phyloP scores from a whole-genome alignment of 1,140 invertebrate genomes.

The Leguminivora glycinivorella region DNA sequence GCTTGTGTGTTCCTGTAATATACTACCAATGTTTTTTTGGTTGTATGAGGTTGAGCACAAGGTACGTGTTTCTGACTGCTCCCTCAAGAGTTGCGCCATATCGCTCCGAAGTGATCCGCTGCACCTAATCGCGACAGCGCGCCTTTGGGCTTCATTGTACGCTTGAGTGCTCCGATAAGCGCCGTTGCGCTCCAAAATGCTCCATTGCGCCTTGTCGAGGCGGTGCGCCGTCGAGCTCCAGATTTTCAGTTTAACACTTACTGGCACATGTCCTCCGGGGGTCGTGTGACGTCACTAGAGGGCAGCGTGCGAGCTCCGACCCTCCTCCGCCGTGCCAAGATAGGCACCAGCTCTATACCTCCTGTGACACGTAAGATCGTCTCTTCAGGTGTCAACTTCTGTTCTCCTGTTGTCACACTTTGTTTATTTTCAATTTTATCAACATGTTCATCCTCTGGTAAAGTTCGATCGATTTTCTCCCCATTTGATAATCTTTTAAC shows the following conservation, averaged over 20 bases:
- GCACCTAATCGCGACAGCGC: too few species aligned
- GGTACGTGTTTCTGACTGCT: too few species aligned
- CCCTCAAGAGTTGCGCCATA: too few species aligned
- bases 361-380: constrained; percentile 77
- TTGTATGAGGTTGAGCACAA: too few species aligned
- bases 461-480: constrained; percentile 46
- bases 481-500: constrained; percentile 63
- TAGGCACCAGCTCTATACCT: constrained; percentile 84
- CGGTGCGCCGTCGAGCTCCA: too few species aligned
- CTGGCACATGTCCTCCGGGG: constrained; percentile 65
- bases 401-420: constrained; percentile 44
- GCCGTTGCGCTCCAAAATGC: too few species aligned
- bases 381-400: constrained; percentile 74
- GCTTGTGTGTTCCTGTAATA: too few species aligned
- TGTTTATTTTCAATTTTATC: constrained; percentile 13
- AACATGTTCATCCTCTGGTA: constrained; percentile 40
- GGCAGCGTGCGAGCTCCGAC: constrained; percentile 69
- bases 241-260: constrained; percentile 53
- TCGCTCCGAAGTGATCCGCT: too few species aligned
- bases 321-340: constrained; percentile 80
- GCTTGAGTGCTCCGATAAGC: too few species aligned
- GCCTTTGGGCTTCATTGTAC: too few species aligned
- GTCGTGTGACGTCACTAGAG: constrained; percentile 81
- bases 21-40: too few species aligned
- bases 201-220: too few species aligned